Base-by-base conservation (phyloP, 2,113 vertebrate species). In the Pavo muticus region DNA sequence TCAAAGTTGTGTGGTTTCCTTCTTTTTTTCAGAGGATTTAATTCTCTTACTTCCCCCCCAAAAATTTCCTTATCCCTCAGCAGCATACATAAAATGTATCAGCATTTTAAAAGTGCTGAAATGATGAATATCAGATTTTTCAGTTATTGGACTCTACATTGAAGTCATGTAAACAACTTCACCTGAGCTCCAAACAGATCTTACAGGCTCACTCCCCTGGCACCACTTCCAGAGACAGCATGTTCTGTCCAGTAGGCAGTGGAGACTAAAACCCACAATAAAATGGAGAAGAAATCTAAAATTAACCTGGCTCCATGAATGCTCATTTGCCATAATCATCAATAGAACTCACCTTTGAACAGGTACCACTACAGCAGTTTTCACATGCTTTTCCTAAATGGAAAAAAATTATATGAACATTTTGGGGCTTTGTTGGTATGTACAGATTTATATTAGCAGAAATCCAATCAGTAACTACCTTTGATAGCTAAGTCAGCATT, bases 331-430 rank as follows among this genome's bases (percentile, higher is more conserved):
- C 27, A 45, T 18, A 39, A 44, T 5, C 11, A 65, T 10, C 30
- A 61, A 16, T 35, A 71, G 91, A 84, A 39, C 7, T 7, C 19
- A 39, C 14, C 45, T 67, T 2, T 18, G 13, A 64, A 29, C 57
- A 42, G 3, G 7, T 37, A 61, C 4, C 5, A 35, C 44, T 6
- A 52, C 18, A 15, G 20, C 10, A 91, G 8, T 14, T 70, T 37
- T 35, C 52, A 77, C 44, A n/a, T 23, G 29, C 10, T 72, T 80
- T n/a, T 93, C 37, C n/a, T 70, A 42, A 44, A 10, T 52, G 10
- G 13, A 40, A 7, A 64, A 64, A 52, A 27, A 11, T 2, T 12
- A 29, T 1, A 0, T 39, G 1, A 52, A 4, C 4, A 8, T 6
- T 65, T 67, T 37, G 2, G 3, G 25, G 35, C 13, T 40, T 35